A percentile compares a stretch with the other conserved stretches of the same genome.
phyloP scores from a whole-genome alignment of 2,888 invertebrate species.

The Lithophane socia region DNA sequence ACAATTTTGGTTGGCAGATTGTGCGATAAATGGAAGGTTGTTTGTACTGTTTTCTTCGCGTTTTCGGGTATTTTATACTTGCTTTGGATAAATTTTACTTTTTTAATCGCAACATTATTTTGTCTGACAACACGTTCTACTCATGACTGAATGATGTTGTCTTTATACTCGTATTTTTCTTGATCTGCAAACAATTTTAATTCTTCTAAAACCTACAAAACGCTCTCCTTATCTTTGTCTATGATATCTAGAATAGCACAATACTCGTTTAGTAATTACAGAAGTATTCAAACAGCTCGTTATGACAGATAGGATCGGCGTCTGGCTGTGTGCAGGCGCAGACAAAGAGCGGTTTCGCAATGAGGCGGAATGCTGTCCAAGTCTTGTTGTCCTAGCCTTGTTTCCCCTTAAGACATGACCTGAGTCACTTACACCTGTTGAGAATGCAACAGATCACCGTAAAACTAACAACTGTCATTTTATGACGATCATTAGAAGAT shows the following conservation, averaged over 20 bases:
- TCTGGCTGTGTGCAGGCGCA: slow-evolving; percentile 46
- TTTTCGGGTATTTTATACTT: slow-evolving; percentile 18
- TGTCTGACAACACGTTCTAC: not conserved
- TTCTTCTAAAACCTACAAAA: not conserved
- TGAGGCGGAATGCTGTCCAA: slow-evolving; percentile 68
- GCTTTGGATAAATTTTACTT: slow-evolving; percentile 1
- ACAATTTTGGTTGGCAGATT: slow-evolving; percentile 62
- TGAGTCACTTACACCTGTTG: slow-evolving; percentile 63
- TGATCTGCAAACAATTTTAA: not conserved
- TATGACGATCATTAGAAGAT: slow-evolving; percentile 14
- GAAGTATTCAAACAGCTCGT: slow-evolving; percentile 59
- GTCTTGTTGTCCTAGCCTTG: slow-evolving; percentile 56
- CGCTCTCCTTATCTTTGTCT: not conserved
- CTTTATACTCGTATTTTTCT: not conserved
- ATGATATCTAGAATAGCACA: slow-evolving; percentile 13
- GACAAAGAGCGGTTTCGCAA: slow-evolving; percentile 64
- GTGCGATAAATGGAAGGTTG: slow-evolving; percentile 59
- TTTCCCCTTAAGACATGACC: slow-evolving; percentile 61
- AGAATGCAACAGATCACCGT: not conserved
- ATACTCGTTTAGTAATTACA: slow-evolving; percentile 58
- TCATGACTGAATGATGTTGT: not conserved
- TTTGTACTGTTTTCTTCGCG: slow-evolving; percentile 33
- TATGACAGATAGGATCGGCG: slow-evolving; percentile 59
- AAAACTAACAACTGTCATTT: slow-evolving; percentile 20
- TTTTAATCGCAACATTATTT: not conserved